Evolutionary conservation across 2,113 vertebrate genomes (phyloP), one percentile per base, ranked within the genome.

Genomic region (Progne subis): DNA sequence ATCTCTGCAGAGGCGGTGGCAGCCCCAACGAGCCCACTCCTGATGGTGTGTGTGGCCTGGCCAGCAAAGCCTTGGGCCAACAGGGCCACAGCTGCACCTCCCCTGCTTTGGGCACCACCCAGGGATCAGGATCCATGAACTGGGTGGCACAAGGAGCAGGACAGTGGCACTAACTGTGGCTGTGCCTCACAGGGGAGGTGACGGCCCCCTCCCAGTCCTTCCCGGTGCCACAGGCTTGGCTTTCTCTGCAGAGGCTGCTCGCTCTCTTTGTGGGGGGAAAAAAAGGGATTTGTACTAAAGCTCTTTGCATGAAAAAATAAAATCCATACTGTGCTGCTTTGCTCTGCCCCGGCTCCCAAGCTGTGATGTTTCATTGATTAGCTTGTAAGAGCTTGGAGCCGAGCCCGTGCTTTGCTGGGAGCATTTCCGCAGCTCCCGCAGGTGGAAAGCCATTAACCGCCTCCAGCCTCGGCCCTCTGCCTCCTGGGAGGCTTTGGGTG

Each of bases 361-460:
- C 83, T 92, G 83, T 83, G 96, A 86, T 81, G 81, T 93, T 94
- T 96, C 87, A 95, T 91, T 91, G 95, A 94, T 96, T 78, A 59
- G 60, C 64, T 84, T 82, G 86, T 95, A 94, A 88, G 91, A 80
- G 89, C 94, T 92, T 83, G 91, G 94, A 94, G 95, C 83, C 41
- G 84, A 92, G 74, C 83, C 81, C 2, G 19, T 12, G 72, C 82
- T 83, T 94, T 84, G 86, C 32, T 59, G 82, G 80, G 53, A 77
- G 47, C 20, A 0, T 86, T 95, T 91, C 85, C 10, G 28, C 90
- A 82, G 90, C 41, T 92, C 92, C 83, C 1, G 23, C 71, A 64
- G 92, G 92, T 95, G 88, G 57, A 61, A 64, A 91, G 47, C 72
- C 88, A 77, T 94, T 70, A 68, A 53, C 70, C 15, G 65, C 69